Base-by-base conservation (phyloP, 1,140 invertebrate species). In the Glossosoma conforme region DNA sequence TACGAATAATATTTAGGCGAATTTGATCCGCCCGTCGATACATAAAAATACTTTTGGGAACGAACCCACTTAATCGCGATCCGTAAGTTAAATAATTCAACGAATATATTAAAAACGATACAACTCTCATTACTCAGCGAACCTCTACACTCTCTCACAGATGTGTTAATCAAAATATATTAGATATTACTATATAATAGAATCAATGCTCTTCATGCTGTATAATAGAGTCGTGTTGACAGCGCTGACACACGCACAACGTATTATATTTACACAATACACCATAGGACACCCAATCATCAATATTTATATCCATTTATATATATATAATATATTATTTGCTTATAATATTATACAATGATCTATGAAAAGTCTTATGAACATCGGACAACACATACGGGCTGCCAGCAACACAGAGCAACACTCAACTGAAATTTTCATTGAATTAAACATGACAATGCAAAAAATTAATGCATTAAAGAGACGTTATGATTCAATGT, bases 301-400 rank as follows among this genome's bases (percentile, higher is more conserved):
- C 24, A 22, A 24, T 40, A 52, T 53, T 19, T 14, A 14, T 35
- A 45, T 24, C 3, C 21, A 50, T 41, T 25, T 30, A 41, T 46
- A 48, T 20, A 46, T 46, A 35, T 46, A 51, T 55, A 49, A 55
- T 55, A 55, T 58, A 58, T 58, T 54, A 43, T 54, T 41, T 46
- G 35, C 36, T 45, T 54, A 50, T 8, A 25, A 43, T 38, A n/a
- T n/a, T n/a, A 51, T 54, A 58, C 47, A 51, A 50, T 54, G 46
- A 54, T 58, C 44, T 54, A 58, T 44, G 51, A 58, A 52, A 52
- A 58, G 56, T 58, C 56, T 58, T 58, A 58, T 58, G 24, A 35
- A 58, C 47, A 54, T 54, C 47, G 56, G 56, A 58, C 56, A 54
- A 33, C 24, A 35, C 44, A 58, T 30, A 36, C 46, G 28, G 35